Percentiles rank a stretch among this genome's conserved stretches.
Conservation (phyloP, 2,888 invertebrate genomes). For the Lordiphosa fenestrarum region DNA sequence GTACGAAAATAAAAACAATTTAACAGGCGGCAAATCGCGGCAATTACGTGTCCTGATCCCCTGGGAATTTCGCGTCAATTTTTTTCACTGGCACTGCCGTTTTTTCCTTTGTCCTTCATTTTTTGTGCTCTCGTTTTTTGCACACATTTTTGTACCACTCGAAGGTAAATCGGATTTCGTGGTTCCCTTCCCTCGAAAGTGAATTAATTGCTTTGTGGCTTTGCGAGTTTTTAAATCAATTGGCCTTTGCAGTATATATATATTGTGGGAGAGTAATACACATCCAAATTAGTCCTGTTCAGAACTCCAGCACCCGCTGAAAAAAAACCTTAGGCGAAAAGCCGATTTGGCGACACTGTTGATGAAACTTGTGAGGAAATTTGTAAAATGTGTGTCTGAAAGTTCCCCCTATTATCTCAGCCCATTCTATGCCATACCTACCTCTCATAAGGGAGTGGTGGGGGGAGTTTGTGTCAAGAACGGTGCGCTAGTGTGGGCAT, state of each 20-base stretch:
- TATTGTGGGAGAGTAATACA: neutral
- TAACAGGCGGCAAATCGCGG: slow-evolving; percentile 70
- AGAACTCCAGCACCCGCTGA: too few relatives aligned
- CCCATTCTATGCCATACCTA: too few relatives aligned
- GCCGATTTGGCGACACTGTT: too few relatives aligned
- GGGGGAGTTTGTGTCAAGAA: too few relatives aligned
- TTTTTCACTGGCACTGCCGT: slow-evolving; percentile 17
- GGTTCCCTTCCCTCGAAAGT: slow-evolving; percentile 2
- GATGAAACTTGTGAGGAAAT: too few relatives aligned
- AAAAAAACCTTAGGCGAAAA: too few relatives aligned
- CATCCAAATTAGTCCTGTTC: too few relatives aligned
- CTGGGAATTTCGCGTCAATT: slow-evolving; percentile 32
- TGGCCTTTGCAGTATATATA: slow-evolving; percentile 8
- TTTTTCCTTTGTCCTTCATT: slow-evolving; percentile 10
- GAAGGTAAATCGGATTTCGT: slow-evolving; percentile 41
- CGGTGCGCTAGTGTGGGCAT: too few relatives aligned
- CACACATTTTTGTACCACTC: slow-evolving; percentile 13
- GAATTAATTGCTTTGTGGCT: slow-evolving; percentile 49
- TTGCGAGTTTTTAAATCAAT: slow-evolving; percentile 44
- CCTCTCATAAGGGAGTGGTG: too few relatives aligned
- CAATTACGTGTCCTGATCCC: slow-evolving; percentile 58
- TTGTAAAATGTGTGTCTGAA: too few relatives aligned
- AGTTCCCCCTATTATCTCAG: too few relatives aligned
- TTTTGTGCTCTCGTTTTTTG: slow-evolving; percentile 13
- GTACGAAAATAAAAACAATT: slow-evolving; percentile 45